Conservation (phyloP, 2,797 vertebrate species). For the Malurus splendens region DNA sequence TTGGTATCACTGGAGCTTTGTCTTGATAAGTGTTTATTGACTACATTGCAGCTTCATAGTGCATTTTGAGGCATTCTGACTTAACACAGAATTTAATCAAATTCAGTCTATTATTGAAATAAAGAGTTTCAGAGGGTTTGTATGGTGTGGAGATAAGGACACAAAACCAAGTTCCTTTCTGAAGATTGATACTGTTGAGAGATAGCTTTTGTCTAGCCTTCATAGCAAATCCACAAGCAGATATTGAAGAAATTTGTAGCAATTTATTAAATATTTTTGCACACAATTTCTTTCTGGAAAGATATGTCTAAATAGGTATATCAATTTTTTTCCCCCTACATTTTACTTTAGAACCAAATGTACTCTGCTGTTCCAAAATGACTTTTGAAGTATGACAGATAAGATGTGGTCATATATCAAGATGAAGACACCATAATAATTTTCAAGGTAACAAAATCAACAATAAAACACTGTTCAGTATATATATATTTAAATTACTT, state of each 20-base stretch:
- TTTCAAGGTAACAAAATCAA: neutral
- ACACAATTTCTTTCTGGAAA: neutral
- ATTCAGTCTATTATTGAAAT: neutral
- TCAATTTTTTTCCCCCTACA: neutral
- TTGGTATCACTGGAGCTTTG: neutral
- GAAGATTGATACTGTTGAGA: neutral
- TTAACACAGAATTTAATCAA: neutral
- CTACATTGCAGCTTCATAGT: neutral
- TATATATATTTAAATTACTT: neutral
- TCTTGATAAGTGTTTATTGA: neutral
- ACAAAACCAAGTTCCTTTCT: neutral
- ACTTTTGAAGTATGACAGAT: neutral
- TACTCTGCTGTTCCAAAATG: neutral
- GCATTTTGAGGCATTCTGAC: neutral
- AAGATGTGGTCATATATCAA: neutral
- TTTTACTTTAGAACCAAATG: neutral
- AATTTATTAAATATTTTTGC: neutral
- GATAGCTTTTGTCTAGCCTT: neutral
- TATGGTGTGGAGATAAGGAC: neutral
- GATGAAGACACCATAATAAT: neutral
- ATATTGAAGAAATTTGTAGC: neutral
- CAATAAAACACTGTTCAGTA: neutral
- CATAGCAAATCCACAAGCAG: neutral
- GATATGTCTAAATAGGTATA: neutral
- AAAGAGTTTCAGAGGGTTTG: neutral